Evolutionary conservation across 2,113 vertebrate genomes (phyloP).

Genomic region (Opisthocomus hoazin): DNA sequence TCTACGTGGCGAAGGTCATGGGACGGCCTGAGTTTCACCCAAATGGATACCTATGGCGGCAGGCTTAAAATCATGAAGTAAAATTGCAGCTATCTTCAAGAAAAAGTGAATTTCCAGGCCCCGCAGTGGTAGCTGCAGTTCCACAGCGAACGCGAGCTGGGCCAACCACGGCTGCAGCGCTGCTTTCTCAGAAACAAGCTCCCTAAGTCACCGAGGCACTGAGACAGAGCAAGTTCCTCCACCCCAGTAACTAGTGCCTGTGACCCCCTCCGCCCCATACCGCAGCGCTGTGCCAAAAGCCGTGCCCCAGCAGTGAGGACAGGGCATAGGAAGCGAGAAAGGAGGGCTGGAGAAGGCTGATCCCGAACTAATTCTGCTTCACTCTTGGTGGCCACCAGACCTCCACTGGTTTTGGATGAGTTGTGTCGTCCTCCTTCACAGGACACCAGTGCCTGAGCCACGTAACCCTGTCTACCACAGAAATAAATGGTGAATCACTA

Average conservation of each 20-base stretch:
- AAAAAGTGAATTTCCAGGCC: neutral
- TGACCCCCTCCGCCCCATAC: neutral
- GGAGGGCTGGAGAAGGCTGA: neutral
- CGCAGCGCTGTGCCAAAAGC: neutral
- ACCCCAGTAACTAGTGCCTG: no score
- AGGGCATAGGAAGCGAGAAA: neutral
- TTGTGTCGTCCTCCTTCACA: neutral
- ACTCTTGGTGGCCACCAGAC: neutral
- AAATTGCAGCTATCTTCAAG: neutral
- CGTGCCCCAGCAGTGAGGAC: accelerated
- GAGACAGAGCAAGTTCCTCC: neutral
- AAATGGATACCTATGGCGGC: no score
- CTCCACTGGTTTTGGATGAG: neutral
- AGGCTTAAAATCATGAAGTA: neutral
- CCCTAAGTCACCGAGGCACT: neutral
- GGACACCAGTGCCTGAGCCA: neutral
- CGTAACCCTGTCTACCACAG: neutral
- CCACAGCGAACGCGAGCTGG: no score
- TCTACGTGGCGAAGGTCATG: no score
- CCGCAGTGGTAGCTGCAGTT: neutral
- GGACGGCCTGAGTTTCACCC: neutral
- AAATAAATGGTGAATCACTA: neutral
- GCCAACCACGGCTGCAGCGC: neutral
- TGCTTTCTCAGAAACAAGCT: neutral
- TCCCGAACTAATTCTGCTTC: neutral